phyloP scores from a whole-genome alignment of 1,140 invertebrate species.

The Bombus turneri region DNA sequence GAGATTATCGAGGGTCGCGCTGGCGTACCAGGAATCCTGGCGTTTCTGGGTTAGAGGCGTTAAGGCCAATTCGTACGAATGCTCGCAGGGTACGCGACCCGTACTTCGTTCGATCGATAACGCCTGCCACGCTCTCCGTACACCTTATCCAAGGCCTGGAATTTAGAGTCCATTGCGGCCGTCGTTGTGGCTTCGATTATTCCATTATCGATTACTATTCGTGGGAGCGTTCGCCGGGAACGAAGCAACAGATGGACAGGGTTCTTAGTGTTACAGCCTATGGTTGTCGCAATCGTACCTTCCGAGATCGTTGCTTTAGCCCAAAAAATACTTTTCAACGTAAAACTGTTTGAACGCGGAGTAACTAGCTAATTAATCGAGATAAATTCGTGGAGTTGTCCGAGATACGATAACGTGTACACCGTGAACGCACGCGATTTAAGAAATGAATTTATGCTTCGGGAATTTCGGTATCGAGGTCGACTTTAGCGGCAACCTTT shows the following conservation, averaged over 20 bases:
- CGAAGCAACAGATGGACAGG: neutral
- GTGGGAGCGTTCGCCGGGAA: neutral
- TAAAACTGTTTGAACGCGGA: no score
- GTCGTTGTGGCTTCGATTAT: neutral
- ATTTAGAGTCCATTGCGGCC: neutral
- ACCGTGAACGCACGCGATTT: no score
- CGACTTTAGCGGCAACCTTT: no score
- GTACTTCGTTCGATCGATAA: conserved; percentile 31
- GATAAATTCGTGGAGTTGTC: no score
- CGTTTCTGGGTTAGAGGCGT: conserved; percentile 51
- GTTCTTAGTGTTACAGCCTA: no score
- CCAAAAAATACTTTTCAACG: no score
- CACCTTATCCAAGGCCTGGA: conserved; percentile 14
- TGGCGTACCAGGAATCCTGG: conserved; percentile 33
- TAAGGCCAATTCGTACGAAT: conserved; percentile 44
- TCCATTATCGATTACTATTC: neutral
- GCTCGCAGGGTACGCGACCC: conserved; percentile 5
- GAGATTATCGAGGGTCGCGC: conserved; percentile 37
- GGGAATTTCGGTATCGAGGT: no score
- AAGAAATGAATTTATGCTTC: no score
- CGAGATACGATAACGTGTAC: no score
- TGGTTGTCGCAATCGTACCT: no score
- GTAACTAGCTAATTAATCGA: no score
- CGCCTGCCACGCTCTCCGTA: neutral
- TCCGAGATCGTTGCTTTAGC: no score